A percentile compares a stretch with the other conserved stretches of the same genome.
Conservation (phyloP, 2,888 invertebrate genomes). For the Agonopterix subpropinquella region DNA sequence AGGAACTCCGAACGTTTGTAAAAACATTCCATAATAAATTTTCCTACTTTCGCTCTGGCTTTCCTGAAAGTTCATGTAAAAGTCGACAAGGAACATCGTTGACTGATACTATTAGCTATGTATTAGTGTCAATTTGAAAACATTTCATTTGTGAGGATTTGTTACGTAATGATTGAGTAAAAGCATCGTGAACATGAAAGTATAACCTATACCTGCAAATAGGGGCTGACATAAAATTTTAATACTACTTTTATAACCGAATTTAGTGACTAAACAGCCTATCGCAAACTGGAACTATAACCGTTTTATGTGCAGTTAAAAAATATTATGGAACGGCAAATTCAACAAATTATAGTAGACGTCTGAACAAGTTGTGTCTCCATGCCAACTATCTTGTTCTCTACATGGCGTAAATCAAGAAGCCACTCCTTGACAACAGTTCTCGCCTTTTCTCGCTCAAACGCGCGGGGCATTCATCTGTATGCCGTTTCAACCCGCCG, state of each 20-base stretch:
- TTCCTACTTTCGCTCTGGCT: constrained; percentile 25
- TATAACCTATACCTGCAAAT: no score
- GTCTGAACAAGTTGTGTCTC: constrained; percentile 6
- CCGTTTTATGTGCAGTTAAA: no score
- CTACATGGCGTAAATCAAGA: constrained; percentile 20
- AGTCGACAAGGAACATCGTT: background rate
- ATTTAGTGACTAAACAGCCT: no score
- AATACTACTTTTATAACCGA: no score
- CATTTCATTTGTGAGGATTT: background rate
- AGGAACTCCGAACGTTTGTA: constrained; percentile 61
- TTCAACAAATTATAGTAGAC: background rate
- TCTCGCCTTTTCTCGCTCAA: constrained; percentile 12
- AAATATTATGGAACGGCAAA: background rate
- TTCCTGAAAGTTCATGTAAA: constrained; percentile 8
- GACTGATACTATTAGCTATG: background rate
- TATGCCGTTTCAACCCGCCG: constrained; percentile 17
- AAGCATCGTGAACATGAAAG: no score
- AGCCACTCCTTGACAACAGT: constrained; percentile 17
- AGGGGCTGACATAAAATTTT: no score
- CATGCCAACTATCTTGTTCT: constrained; percentile 13
- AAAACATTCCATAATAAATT: constrained; percentile 69
- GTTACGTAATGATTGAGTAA: no score
- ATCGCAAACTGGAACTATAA: no score
- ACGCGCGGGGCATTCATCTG: constrained; percentile 20
- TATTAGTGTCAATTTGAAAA: background rate